Evolutionary conservation across 2,797 vertebrate genomes (phyloP), one percentile per base, ranked within the genome.

Genomic region (Acanthurus leucopareius): DNA sequence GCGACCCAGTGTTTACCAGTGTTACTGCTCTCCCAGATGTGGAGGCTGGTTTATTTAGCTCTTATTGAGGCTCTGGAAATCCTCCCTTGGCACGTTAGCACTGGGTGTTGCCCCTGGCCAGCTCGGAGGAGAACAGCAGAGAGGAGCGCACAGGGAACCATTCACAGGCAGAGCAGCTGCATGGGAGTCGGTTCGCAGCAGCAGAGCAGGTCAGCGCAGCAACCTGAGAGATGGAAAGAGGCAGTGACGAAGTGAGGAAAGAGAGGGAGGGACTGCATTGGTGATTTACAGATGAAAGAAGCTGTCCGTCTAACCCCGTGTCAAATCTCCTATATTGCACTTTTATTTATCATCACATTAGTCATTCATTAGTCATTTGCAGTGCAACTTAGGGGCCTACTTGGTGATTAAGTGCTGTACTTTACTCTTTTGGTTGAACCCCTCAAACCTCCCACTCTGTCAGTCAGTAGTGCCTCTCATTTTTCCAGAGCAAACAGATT

Each of bases 11-110:
- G 90, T 93, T 93, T 92, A 93, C 88, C 87, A 75, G 74, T 83
- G 53, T 80, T 80, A 42, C 81, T 80, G 75, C 87, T 85, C 79
- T 80, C 86, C 89, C 93, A 94, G 92, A 94, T 93, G 91, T 91
- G 81, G 84, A 82, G 82, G 84, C 85, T 86, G 89, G 89, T 95
- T 95, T 93, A 89, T 92, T 93, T 93, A 86, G 90, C 84, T 90
- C 84, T 85, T 69, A 81, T 59, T 73, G 80, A 83, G 86, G 87
- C 82, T 95, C 93, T 95, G 94, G 93, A 95, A 94, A 90, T 94
- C 86, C 73, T 96, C 93, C 90, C 79, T 77, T 92, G 91, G 92
- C 94, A 94, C 88, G 76, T 93, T 91, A 86, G 75, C 68, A 20
- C 80, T 76, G 88, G 89, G 89, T 93, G 93, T 95, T 91, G 84